phyloP scores from a whole-genome alignment of 2,888 invertebrate genomes.

The Gastracanthus pulcherrimus region DNA sequence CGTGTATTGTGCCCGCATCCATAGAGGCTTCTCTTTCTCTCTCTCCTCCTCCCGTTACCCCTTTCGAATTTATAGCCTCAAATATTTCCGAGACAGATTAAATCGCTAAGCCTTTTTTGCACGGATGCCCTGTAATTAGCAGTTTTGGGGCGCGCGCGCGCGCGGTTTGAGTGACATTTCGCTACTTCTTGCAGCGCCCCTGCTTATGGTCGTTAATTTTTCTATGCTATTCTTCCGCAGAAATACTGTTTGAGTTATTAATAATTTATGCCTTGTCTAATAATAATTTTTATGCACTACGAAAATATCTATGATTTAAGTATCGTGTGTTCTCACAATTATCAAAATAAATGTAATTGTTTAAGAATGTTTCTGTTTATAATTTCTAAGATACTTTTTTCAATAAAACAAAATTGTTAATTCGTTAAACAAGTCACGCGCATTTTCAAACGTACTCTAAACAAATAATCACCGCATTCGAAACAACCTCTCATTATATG shows the following conservation, averaged over 20 bases:
- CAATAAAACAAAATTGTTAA: no score
- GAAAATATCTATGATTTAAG: no score
- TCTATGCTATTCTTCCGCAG: conserved; percentile 27
- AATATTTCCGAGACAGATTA: conserved; percentile 57
- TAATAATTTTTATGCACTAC: no score
- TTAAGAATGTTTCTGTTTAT: no score
- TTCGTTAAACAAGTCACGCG: no score
- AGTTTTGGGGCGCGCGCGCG: conserved; percentile 24
- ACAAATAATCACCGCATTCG: neutral
- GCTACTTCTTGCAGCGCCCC: conserved; percentile 14
- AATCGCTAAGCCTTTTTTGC: conserved; percentile 54
- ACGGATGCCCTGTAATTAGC: conserved; percentile 52
- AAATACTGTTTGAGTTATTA: conserved; percentile 52
- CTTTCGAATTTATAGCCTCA: conserved; percentile 52
- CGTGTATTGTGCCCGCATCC: conserved; percentile 37
- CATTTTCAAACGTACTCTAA: no score
- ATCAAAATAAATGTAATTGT: no score
- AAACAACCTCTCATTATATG: conserved; percentile 14
- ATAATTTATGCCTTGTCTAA: no score
- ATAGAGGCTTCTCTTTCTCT: neutral
- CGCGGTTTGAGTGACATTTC: conserved; percentile 54
- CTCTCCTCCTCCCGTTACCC: neutral
- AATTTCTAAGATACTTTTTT: no score
- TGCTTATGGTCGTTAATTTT: conserved; percentile 41
- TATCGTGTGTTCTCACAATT: no score